Conservation (phyloP, 2,113 vertebrate genomes). For the Orcinus orca region DNA sequence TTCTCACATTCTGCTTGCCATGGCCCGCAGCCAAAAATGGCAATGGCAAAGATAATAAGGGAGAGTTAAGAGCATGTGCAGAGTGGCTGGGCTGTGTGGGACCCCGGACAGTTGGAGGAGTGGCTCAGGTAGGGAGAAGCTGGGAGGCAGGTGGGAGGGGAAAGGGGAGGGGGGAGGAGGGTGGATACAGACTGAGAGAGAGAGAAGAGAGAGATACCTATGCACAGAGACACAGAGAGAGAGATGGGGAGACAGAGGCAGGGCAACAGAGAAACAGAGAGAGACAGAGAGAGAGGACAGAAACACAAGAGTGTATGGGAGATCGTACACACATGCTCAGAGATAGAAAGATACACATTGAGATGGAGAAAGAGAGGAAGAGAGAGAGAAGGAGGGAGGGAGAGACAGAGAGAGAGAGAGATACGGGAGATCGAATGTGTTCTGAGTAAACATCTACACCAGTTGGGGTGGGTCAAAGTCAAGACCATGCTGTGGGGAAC, state of each 20-base stretch:
- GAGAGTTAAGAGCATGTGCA: slow-evolving; percentile 76
- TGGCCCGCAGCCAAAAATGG: slow-evolving; percentile 85
- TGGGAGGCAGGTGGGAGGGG: neutral
- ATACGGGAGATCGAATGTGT: neutral
- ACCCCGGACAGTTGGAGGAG: slow-evolving; percentile 22
- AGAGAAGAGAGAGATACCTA: neutral
- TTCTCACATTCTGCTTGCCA: slow-evolving; percentile 86
- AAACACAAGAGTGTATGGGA: neutral
- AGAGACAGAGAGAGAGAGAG: neutral
- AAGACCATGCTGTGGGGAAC: neutral
- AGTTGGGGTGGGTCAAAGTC: neutral
- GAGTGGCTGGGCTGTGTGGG: neutral
- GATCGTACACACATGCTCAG: neutral
- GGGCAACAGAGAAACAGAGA: neutral
- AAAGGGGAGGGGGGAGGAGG: neutral
- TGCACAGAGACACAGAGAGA: neutral
- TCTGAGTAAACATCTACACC: neutral
- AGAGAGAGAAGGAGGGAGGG: neutral
- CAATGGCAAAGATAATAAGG: slow-evolving; percentile 83
- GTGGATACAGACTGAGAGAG: neutral
- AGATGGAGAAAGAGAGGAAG: too few relatives aligned
- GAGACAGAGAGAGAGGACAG: neutral
- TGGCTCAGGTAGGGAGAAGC: slow-evolving; percentile 15
- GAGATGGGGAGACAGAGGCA: neutral
- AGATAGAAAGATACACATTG: neutral